Conservation (phyloP, 2,113 vertebrate species). For the Jaculus jaculus region DNA sequence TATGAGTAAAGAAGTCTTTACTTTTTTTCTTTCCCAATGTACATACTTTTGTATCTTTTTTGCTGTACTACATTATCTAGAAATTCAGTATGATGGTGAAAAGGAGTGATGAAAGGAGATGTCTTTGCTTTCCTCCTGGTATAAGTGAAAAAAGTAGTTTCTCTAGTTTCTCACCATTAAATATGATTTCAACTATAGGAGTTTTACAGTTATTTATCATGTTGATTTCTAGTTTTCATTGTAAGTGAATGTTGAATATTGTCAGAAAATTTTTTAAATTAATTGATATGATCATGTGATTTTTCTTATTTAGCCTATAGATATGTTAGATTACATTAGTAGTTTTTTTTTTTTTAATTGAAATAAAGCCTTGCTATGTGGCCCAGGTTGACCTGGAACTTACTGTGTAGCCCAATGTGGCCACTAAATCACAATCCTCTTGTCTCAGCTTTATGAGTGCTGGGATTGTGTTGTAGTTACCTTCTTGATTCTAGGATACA, state of each 20-base stretch:
- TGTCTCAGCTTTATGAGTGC: not conserved
- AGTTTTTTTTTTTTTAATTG: not conserved
- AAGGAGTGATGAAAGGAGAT: not conserved
- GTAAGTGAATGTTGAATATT: conserved; percentile 11
- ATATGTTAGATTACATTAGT: not conserved
- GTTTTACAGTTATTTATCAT: conserved; percentile 20
- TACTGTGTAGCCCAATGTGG: not conserved
- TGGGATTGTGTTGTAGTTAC: too few species aligned
- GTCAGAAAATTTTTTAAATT: conserved; percentile 25
- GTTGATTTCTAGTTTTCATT: not conserved
- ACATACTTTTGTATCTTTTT: conserved; percentile 25
- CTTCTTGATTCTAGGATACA: too few species aligned
- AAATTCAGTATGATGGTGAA: not conserved
- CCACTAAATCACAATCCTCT: not conserved
- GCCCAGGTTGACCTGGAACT: not conserved
- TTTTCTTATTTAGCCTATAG: conserved; percentile 4
- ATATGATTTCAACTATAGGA: not conserved
- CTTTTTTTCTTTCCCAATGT: not conserved
- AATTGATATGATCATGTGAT: not conserved
- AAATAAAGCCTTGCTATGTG: not conserved
- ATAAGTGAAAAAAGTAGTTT: not conserved
- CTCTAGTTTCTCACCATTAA: conserved; percentile 12
- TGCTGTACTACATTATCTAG: not conserved
- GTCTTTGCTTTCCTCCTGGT: conserved; percentile 9
- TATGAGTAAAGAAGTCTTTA: not conserved